Base-by-base conservation (phyloP, 2,797 vertebrate species). In the Rhinoraja longicauda region DNA sequence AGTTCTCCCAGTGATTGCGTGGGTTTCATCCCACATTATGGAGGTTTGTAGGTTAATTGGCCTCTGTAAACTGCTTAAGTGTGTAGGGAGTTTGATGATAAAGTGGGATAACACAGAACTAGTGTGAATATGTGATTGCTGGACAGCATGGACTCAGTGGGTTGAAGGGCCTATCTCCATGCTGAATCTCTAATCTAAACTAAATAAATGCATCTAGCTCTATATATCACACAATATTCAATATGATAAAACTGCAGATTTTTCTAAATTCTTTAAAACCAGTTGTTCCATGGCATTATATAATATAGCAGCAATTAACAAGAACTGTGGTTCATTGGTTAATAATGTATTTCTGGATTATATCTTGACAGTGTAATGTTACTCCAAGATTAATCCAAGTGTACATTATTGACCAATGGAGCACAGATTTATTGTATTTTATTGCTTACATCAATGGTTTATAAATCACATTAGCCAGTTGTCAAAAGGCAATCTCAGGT, bases 401-500 rank as follows among this genome's bases (percentile, higher is more conserved):
- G 90, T 53, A 92, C 70, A 75, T 75, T 92, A 92, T 92, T 92
- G 39, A 73, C 70, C 90, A 92, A 75, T 24, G 73, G 72, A 73
- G 67, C 90, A 90, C 86, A 75, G 36, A 15, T 15, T 64, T 92
- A 70, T 92, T 92, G 90, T 92, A 73, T 8, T 73, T 92, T 92
- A 92, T 92, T 92, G 90, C 90, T 92, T 92, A 53, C 5, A 88
- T 91, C 90, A 92, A 70, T 92, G 90, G 90, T 92, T 57, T 75
- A 24, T 91, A 91, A 92, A 92, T 75, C 90, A 92, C 90, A 75
- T 92, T 73, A 92, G 90, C 90, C 90, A 92, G 90, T 92, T 92
- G 90, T 92, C 70, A 39, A 92, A 92, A 92, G 90, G 90, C 90
- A 92, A 92, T 92, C 70, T 73, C 90, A 92, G 90, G 70, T 92